Base-by-base conservation (phyloP, 2,797 vertebrate species). In the Enteromius viviparus region DNA sequence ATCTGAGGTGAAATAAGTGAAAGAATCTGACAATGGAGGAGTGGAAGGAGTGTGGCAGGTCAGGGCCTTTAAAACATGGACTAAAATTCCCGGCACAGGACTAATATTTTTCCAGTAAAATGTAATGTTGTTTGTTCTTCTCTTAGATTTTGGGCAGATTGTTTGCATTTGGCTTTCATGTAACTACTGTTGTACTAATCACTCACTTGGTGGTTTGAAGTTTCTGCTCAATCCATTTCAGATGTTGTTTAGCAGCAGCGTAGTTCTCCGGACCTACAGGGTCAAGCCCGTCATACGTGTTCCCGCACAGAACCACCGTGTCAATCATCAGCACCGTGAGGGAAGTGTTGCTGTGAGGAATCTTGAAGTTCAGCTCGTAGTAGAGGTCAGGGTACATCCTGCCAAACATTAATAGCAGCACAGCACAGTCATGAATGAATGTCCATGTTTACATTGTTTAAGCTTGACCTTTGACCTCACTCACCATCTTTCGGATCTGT, bases 241-340 rank as follows among this genome's bases (percentile, higher is more conserved):
- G 87, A 75, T 94, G 93, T 2, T 82, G 68, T 12, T 87, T 55
- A 21, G 92, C 87, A n/a, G 85, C 86, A 4, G 0, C 3, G 2
- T 42, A 65, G 21, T 92, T 51, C 40, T 92, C 89, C 0, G 92
- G 87, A 32, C 87, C 88, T 2, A n/a, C 17, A 0, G 93, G 93
- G 3, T 92, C 82, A 15, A n/a, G 45, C n/a, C 69, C 72, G 10
- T 93, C 85, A 15, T 91, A 89, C 0, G 93, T 93, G 87, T 94
- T 93, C 4, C 93, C 93, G 88, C 93, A 94, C 37, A 94, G 76
- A 34, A 90, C 72, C 81, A 93, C 92, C 0, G 93, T 94, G 80
- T 94, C 93, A 11, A 92, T 91, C 93, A 94, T 94, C 84, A 94
- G 85, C 65, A 94, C 65, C 0, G 82, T 91, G 88, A 93, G 6